Percentiles rank a stretch among this genome's conserved stretches.
Evolutionary conservation across 2,797 vertebrate genomes (phyloP).

Genomic region (Gymnocypris eckloni): DNA sequence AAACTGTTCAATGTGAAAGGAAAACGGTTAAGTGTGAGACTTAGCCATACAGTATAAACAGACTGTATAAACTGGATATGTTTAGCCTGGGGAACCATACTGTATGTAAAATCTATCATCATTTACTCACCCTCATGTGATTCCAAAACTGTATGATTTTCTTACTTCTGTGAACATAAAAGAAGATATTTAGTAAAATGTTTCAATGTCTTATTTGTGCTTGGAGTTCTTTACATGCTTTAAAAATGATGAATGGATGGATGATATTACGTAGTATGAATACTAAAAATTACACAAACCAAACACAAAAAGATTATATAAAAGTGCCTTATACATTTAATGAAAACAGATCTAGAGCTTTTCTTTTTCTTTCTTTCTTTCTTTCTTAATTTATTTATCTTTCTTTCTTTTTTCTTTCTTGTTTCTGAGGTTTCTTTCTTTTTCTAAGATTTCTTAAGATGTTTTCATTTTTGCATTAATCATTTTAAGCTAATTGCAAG

Average conservation of each 20-base stretch:
- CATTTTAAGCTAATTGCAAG: not conserved
- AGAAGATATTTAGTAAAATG: not conserved
- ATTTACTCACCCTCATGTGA: not conserved
- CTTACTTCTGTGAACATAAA: not conserved
- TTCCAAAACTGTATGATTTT: too few species aligned
- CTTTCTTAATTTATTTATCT: too few species aligned
- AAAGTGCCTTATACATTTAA: not conserved
- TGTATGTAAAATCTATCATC: not conserved
- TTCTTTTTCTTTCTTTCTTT: too few species aligned
- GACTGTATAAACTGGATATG: not conserved
- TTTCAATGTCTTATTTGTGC: not conserved
- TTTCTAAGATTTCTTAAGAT: not conserved
- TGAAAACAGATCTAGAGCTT: too few species aligned
- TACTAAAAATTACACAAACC: not conserved
- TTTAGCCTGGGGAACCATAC: not conserved
- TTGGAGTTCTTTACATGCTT: not conserved
- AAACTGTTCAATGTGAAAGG: not conserved
- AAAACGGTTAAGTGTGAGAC: not conserved
- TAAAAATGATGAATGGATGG: not conserved
- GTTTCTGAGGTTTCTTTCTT: too few species aligned
- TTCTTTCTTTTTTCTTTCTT: too few species aligned
- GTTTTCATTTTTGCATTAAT: not conserved
- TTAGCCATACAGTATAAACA: not conserved
- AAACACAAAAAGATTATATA: not conserved
- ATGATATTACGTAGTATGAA: too few species aligned